Evolutionary conservation across 2,113 vertebrate genomes (phyloP), one percentile per base, ranked within the genome.

Genomic region (Calyptommatus sinebrachiatus): DNA sequence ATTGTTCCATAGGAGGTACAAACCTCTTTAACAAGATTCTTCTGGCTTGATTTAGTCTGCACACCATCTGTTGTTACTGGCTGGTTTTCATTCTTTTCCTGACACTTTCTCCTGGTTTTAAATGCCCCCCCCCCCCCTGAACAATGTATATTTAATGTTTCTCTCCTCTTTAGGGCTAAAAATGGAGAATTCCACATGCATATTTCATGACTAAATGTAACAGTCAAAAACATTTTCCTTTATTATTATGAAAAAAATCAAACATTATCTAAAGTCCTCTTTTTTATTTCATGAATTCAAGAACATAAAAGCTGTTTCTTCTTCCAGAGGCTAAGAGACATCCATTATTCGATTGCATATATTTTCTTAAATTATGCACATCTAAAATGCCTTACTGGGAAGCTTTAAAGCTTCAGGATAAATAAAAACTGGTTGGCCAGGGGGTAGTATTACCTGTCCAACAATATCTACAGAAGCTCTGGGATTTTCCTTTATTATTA

Each of bases 71-170:
- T 77, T 86, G 46, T 75, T 88, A 81, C 48, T 84, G 80, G 20
- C 46, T 86, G 77, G 45, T 24, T 76, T 86, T 84, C 46, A n/a
- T 87, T 88, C 66, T 73, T 1, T 68, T 46, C 9, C 66, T 7
- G 7, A 50, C 81, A 81, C 48, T 62, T 77, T 28, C 76, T 60
- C 79, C 73, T 80, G 24, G 35, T 76, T 5, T 80, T 53, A 50
- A 11, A 79, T 70, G 68, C 3, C 0, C 14, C 14, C 29, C 21
- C 29, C 21, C n/a, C n/a, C 14, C 48, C 12, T 45, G 73, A 20
- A 74, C 26, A 68, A 68, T 29, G 21, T 75, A 69, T 81, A 69
- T 75, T 74, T 74, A 60, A 81, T 81, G 62, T 66, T 31, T 63
- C 45, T 31, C 12, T 29, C 10, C 35, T 12, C 24, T 31, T 57